These are phyloP conservation scores for Perca fluviatilis DNA, from an alignment of 2,113 vertebrate genomes.

Conservation along the genomic window DNA sequence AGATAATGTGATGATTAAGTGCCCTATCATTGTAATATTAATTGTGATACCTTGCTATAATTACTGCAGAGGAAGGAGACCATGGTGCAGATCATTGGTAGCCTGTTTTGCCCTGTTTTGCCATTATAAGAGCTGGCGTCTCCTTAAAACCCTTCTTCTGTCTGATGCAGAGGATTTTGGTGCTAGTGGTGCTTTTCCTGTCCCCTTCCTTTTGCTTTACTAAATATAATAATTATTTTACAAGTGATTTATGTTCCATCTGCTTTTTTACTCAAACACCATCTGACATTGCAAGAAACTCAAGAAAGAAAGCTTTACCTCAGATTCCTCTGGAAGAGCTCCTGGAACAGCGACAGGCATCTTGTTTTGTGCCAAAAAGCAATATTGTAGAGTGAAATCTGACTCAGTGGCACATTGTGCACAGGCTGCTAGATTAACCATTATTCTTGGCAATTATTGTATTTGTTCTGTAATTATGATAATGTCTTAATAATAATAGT, in stretches of 20 bases:
- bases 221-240: slow-evolving; percentile 76
- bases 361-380: slow-evolving; percentile 40
- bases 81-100: slow-evolving; percentile 15
- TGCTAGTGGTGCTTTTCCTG: slow-evolving; percentile 47
- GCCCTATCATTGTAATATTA: slow-evolving; percentile 31
- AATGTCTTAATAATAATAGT: neutral
- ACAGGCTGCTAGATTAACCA: slow-evolving; percentile 14
- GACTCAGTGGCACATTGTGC: slow-evolving; percentile 20
- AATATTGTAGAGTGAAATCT: slow-evolving; percentile 39
- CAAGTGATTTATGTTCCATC: slow-evolving; percentile 76
- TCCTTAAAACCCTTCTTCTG: slow-evolving; percentile 20
- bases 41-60: slow-evolving; percentile 40
- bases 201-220: slow-evolving; percentile 60
- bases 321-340: slow-evolving; percentile 51
- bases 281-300: slow-evolving; percentile 70
- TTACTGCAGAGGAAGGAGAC: slow-evolving; percentile 29
- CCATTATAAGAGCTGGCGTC: slow-evolving; percentile 14
- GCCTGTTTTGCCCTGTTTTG: slow-evolving; percentile 14
- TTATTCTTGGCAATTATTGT: neutral
- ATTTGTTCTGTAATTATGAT: slow-evolving; percentile 17
- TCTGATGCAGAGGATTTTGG: slow-evolving; percentile 48
- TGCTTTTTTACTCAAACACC: slow-evolving; percentile 75
- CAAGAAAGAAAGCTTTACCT: slow-evolving; percentile 62
- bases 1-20: slow-evolving; percentile 43
- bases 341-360: slow-evolving; percentile 43